phyloP scores from a whole-genome alignment of 1,140 invertebrate genomes.

The Chymomyza costata region DNA sequence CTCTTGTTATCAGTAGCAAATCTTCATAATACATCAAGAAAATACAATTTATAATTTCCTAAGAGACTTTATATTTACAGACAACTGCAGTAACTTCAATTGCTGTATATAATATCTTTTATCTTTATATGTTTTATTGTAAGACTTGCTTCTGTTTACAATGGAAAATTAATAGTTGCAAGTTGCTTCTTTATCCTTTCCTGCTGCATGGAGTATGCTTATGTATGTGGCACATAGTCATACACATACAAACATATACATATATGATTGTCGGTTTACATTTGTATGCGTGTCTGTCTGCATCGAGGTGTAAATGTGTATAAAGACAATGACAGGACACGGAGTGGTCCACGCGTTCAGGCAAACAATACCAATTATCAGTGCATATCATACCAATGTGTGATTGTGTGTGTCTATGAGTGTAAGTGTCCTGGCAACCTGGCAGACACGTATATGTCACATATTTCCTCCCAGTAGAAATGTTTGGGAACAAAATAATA shows the following conservation, averaged over 20 bases:
- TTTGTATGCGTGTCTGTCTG: constrained; percentile 19
- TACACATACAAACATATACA: no score
- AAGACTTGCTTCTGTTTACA: constrained; percentile 39
- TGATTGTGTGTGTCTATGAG: constrained; percentile 13
- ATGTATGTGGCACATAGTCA: no score
- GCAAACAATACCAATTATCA: constrained; percentile 70
- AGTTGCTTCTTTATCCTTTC: constrained; percentile 57
- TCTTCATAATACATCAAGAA: no score
- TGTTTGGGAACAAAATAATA: no score
- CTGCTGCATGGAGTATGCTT: no score
- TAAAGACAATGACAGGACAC: constrained; percentile 26
- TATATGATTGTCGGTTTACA: constrained; percentile 38
- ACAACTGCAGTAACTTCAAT: no score
- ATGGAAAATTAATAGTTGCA: constrained; percentile 66
- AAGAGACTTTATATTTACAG: background rate
- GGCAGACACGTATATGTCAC: constrained; percentile 11
- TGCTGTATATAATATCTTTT: no score
- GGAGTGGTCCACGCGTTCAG: constrained; percentile 57
- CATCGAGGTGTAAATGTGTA: constrained; percentile 30
- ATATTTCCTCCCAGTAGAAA: no score
- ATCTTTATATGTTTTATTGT: no score
- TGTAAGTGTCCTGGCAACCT: constrained; percentile 36
- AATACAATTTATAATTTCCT: no score
- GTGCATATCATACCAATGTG: constrained; percentile 43
- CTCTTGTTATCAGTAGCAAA: no score